Evolutionary conservation across 1,140 invertebrate species (phyloP).

Genomic region (Musca domestica): DNA sequence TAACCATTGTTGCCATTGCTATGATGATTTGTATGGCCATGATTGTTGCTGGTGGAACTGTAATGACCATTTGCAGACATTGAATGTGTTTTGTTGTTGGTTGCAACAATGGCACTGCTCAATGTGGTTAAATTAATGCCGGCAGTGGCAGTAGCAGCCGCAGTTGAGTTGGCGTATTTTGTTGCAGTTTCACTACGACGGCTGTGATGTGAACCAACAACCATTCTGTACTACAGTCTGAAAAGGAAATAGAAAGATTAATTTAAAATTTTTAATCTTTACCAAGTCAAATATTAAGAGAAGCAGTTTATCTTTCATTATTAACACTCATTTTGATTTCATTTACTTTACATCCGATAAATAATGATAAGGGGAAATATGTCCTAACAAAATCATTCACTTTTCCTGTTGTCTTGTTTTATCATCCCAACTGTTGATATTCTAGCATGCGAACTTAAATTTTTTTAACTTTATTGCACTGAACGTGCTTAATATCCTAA

Average conservation of each 20-base stretch:
- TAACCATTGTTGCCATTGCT: slow-evolving; percentile 19
- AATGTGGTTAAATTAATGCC: slow-evolving; percentile 34
- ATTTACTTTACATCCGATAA: too few species aligned
- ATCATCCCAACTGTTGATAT: too few species aligned
- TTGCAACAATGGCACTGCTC: slow-evolving; percentile 32
- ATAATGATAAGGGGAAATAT: too few species aligned
- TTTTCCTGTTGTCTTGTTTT: too few species aligned
- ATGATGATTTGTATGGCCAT: slow-evolving; percentile 18
- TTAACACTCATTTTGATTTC: too few species aligned
- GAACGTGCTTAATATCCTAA: too few species aligned
- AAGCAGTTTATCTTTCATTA: too few species aligned
- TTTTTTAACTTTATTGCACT: too few species aligned
- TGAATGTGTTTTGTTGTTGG: slow-evolving; percentile 35
- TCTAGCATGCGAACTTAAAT: too few species aligned
- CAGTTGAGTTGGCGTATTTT: slow-evolving; percentile 37
- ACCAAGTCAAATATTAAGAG: not conserved
- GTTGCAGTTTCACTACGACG: slow-evolving; percentile 46
- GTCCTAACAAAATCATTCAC: not conserved
- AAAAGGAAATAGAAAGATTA: slow-evolving; percentile 22
- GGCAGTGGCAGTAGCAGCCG: slow-evolving; percentile 21
- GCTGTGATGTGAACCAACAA: slow-evolving; percentile 51
- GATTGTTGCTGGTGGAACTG: slow-evolving; percentile 14
- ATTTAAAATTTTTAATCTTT: not conserved
- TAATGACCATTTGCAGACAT: slow-evolving; percentile 36
- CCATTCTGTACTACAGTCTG: slow-evolving; percentile 47